Conservation (phyloP, 2,797 vertebrate genomes). For the Lutra lutra region DNA sequence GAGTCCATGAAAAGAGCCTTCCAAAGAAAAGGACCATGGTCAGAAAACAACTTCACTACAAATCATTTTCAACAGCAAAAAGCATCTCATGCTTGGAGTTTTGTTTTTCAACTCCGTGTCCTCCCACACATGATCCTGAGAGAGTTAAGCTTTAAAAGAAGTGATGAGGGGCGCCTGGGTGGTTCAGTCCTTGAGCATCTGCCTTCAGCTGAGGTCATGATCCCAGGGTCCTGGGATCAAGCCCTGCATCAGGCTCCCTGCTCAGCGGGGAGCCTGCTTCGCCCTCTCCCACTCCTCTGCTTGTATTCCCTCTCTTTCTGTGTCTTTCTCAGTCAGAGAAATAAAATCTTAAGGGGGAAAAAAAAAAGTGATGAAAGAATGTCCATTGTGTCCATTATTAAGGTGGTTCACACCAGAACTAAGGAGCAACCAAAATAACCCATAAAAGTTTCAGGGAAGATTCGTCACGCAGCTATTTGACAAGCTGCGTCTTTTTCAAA, state of each 20-base stretch:
- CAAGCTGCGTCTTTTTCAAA: not conserved
- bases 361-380: slow-evolving; percentile 20
- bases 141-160: not conserved
- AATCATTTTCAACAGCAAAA: not conserved
- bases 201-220: too few species aligned
- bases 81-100: not conserved
- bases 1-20: not conserved
- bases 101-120: not conserved
- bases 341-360: not conserved
- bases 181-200: too few species aligned
- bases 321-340: too few species aligned
- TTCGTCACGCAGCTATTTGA: not conserved
- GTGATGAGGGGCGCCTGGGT: not conserved
- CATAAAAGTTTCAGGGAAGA: not conserved
- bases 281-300: too few species aligned
- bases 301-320: too few species aligned
- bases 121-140: not conserved
- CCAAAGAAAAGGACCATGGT: not conserved
- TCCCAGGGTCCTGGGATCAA: too few species aligned
- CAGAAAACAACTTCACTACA: not conserved
- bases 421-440: not conserved
- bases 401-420: not conserved
- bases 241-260: too few species aligned
- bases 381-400: not conserved
- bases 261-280: too few species aligned